A percentile compares a stretch with the other conserved stretches of the same genome.
Conservation (phyloP, 2,888 invertebrate species). For the Panzeria rudis region DNA sequence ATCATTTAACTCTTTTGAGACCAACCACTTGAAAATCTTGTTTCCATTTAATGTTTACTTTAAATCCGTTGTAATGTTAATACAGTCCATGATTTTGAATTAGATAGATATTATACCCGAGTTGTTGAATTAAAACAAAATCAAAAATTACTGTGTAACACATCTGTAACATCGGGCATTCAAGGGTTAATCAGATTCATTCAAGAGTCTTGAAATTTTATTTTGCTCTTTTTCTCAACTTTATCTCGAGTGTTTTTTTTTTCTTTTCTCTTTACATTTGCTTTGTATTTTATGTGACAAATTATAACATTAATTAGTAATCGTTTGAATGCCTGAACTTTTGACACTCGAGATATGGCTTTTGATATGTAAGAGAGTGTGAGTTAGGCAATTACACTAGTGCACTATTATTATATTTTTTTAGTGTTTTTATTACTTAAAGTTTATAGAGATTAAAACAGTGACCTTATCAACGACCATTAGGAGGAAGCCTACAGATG, state of each 20-base stretch:
- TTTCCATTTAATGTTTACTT: too few relatives aligned
- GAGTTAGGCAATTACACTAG: neutral
- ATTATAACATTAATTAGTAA: slow-evolving; percentile 53
- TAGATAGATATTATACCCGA: too few relatives aligned
- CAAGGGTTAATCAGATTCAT: too few relatives aligned
- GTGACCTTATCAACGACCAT: neutral
- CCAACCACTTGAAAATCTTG: too few relatives aligned
- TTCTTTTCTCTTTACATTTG: neutral
- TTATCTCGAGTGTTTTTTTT: neutral
- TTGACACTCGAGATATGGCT: slow-evolving; percentile 10
- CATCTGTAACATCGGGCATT: too few relatives aligned
- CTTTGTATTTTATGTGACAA: slow-evolving; percentile 7
- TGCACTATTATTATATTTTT: neutral
- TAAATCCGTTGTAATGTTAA: too few relatives aligned
- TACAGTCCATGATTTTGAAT: too few relatives aligned
- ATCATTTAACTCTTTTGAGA: neutral
- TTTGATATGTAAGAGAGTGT: neutral
- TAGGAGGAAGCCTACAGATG: too few relatives aligned
- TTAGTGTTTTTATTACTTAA: neutral
- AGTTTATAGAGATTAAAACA: neutral
- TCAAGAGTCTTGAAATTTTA: slow-evolving; percentile 8
- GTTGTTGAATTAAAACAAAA: too few relatives aligned
- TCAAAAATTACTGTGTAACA: too few relatives aligned
- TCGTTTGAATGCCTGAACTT: slow-evolving; percentile 27
- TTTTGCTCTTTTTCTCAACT: neutral